A percentile compares a stretch with the other conserved stretches of the same genome.
phyloP scores from a whole-genome alignment of 2,113 vertebrate genomes.

The Thermophis baileyi region DNA sequence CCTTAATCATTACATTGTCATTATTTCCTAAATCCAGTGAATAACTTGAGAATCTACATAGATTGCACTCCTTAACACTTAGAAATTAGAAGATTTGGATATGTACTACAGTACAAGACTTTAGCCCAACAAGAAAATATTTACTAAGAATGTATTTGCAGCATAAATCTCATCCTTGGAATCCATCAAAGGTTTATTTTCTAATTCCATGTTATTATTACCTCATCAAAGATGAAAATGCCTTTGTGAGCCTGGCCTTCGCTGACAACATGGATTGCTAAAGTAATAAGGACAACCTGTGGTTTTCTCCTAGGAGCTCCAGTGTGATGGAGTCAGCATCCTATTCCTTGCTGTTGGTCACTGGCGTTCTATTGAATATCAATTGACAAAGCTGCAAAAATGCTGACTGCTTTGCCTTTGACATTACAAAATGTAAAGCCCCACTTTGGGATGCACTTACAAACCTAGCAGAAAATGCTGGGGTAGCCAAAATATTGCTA shows the following conservation, averaged over 20 bases:
- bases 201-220: constrained; percentile 4
- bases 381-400: constrained; percentile 41
- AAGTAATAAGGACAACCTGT: background rate
- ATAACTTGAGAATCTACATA: background rate
- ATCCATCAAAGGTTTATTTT: background rate
- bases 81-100: background rate
- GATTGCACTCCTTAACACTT: background rate
- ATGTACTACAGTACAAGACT: background rate
- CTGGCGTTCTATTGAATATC: constrained; percentile 13
- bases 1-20: background rate
- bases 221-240: background rate
- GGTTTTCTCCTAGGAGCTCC: constrained; percentile 17
- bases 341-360: background rate
- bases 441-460: constrained; percentile 32
- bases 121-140: background rate
- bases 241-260: background rate
- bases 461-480: constrained; percentile 41
- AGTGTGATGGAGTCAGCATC: constrained; percentile 15
- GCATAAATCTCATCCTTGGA: background rate
- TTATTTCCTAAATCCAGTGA: background rate
- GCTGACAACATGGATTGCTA: background rate
- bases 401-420: constrained; percentile 44
- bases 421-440: constrained; percentile 49
- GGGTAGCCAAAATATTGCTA: constrained; percentile 11
- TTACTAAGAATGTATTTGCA: background rate